These are phyloP conservation scores for Megaceryle torquata DNA, from an alignment of 2,113 vertebrate species.

Conservation along the genomic window DNA sequence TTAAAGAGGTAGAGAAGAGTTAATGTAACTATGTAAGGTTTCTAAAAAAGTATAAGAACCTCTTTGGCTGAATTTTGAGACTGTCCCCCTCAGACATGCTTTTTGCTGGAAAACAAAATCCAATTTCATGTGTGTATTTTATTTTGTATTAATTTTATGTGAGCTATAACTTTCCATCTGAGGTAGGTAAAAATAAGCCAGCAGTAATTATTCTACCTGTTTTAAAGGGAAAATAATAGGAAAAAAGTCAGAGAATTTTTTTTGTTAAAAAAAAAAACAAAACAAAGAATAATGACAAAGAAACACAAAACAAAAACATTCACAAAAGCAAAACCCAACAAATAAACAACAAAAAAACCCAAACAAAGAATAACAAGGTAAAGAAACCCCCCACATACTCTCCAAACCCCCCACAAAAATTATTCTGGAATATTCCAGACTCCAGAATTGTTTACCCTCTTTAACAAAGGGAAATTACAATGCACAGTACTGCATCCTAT, in stretches of 20 bases:
- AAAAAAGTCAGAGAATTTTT: neutral
- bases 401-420: neutral
- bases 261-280: neutral
- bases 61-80: neutral
- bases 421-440: neutral
- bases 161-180: neutral
- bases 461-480: neutral
- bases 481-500: neutral
- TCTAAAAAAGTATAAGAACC: neutral
- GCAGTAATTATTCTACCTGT: neutral
- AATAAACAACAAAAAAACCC: neutral
- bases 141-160: neutral
- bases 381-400: too few species aligned
- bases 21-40: neutral
- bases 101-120: neutral
- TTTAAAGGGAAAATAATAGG: neutral
- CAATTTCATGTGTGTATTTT: neutral
- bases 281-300: too few species aligned
- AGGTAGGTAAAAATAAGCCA: neutral
- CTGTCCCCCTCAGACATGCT: accelerated
- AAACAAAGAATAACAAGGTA: too few species aligned
- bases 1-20: neutral
- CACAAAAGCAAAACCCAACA: neutral
- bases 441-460: neutral
- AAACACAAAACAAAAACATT: neutral